Base-by-base conservation (phyloP, 2,888 invertebrate genomes). In the Euzophera pinguis region DNA sequence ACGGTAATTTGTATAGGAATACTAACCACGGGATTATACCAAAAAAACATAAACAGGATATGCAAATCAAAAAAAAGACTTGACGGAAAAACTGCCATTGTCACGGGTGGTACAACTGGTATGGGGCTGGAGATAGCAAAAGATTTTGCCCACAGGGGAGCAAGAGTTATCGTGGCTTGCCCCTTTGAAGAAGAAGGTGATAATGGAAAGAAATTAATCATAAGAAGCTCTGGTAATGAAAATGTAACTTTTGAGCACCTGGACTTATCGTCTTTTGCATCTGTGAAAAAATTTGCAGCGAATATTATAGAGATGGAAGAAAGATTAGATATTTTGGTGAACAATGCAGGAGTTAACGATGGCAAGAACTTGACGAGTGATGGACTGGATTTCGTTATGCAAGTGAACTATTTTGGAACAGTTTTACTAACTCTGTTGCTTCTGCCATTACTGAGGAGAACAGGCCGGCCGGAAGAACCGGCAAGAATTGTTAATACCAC, bases 321-420 rank as follows among this genome's bases (percentile, higher is more conserved):
- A 12, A 90, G 90, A 67, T 76, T 96, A 53, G 93, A 96, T 77
- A 93, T 96, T 1, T 80, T 96, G 6, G 92, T 96, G 53, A 95
- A 96, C 71, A 96, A 96, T 73, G 96, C 96, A 1, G 96, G 95
- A 8, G 94, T 93, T 0, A 0, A 92, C 92, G 65, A 81, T 79
- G 10, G 91, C 14, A 7, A 13, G 6, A 13, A 9, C 87, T 91
- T 35, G 57, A 94, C 94, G 35, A 93, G 93, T 67, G 96, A 97
- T 69, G 95, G 94, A 0, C 77, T 97, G 49, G 96, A 97, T 73
- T 77, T 93, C 59, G 95, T 95, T 1, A 95, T 96, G 93, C 96
- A 94, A 3, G 95, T 96, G 5, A 97, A 97, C 77, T 95, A 97
- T 67, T 95, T 95, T 76, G 97, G 97, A 0, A 96, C 96, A 17